Evolutionary conservation across 2,797 vertebrate genomes (phyloP).

Genomic region (Emys orbicularis): DNA sequence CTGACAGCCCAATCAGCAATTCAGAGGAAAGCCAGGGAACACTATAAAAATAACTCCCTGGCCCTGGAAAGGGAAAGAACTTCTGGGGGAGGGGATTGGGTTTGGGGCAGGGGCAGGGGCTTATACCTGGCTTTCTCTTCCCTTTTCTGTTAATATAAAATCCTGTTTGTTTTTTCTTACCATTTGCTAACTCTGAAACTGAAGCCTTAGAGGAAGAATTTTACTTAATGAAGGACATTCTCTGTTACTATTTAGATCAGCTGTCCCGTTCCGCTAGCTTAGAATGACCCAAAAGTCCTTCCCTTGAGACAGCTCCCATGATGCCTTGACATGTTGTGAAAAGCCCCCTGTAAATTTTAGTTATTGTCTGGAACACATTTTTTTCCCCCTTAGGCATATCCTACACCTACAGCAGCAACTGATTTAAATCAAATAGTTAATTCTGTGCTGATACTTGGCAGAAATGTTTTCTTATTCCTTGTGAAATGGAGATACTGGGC

Average conservation of each 20-base stretch:
- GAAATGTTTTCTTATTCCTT: not conserved
- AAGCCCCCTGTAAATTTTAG: not conserved
- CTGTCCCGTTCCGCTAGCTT: not conserved
- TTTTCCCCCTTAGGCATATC: fast-evolving
- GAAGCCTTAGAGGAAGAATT: not conserved
- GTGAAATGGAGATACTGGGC: not conserved
- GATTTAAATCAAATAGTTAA: not conserved
- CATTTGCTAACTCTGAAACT: not conserved
- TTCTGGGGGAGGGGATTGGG: not conserved
- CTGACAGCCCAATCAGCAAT: not conserved
- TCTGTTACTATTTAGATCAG: not conserved
- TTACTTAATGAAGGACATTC: not conserved
- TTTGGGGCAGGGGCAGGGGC: not conserved
- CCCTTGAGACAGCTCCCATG: not conserved
- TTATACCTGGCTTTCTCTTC: too few species aligned
- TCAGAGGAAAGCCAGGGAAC: not conserved
- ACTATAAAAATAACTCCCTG: not conserved
- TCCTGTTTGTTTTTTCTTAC: not conserved
- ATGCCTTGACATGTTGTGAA: not conserved
- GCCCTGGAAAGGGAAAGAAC: not conserved
- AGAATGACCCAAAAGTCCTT: not conserved
- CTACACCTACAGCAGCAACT: not conserved
- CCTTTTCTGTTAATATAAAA: not conserved
- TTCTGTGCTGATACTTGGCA: not conserved
- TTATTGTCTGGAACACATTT: not conserved